Conservation (phyloP, 1,140 invertebrate species). For the Zaprionus davidi region DNA sequence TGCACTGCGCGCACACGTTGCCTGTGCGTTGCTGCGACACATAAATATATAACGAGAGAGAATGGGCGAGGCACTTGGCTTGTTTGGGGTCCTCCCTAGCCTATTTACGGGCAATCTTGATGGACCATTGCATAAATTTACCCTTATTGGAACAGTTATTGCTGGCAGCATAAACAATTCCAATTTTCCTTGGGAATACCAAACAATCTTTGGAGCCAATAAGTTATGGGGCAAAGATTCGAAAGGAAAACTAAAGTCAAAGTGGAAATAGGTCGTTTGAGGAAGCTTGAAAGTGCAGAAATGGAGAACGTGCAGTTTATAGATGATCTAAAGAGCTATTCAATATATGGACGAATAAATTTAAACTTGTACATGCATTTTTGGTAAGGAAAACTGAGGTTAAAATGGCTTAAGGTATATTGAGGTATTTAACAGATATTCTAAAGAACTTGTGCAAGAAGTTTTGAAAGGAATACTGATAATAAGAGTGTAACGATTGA, state of each 20-base stretch:
- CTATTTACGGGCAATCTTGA: slow-evolving; percentile 2
- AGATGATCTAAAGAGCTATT: neutral
- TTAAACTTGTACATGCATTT: too few relatives aligned
- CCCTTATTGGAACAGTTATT: slow-evolving; percentile 5
- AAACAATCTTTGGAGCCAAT: neutral
- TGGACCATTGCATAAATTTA: slow-evolving; percentile 37
- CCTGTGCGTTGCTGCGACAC: neutral
- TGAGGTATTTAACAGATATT: too few relatives aligned
- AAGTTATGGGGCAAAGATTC: neutral
- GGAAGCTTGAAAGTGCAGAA: neutral
- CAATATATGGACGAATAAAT: too few relatives aligned
- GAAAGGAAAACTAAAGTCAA: neutral
- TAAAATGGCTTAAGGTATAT: too few relatives aligned
- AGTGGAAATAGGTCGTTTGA: neutral
- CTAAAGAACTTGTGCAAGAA: too few relatives aligned
- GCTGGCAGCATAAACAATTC: slow-evolving; percentile 4
- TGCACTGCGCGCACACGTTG: slow-evolving; percentile 4
- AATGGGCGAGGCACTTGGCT: neutral
- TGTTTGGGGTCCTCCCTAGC: neutral
- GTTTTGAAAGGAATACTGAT: too few relatives aligned
- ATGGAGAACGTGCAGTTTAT: neutral
- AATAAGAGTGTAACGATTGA: too few relatives aligned
- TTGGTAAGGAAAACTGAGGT: too few relatives aligned
- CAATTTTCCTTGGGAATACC: neutral
- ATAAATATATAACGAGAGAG: neutral